Percentiles rank a stretch among this genome's conserved stretches.
Evolutionary conservation across 2,113 vertebrate genomes (phyloP).

Genomic region (Ophthalmolycus amberensis): DNA sequence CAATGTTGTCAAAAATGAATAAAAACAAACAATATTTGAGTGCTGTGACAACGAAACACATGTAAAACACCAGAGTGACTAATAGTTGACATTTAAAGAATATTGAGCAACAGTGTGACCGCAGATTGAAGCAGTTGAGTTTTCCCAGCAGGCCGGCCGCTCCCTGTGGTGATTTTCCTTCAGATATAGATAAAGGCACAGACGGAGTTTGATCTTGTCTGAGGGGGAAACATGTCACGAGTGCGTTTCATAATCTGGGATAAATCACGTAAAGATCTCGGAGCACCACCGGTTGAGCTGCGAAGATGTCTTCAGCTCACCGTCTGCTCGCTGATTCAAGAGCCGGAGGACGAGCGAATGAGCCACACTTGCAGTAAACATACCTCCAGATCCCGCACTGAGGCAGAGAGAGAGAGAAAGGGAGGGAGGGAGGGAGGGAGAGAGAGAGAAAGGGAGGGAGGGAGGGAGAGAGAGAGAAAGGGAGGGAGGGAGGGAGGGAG

Average conservation of each 20-base stretch:
- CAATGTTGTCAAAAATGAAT: neutral
- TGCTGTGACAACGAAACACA: neutral
- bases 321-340: conserved; percentile 21
- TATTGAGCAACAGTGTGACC: neutral
- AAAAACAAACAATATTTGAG: neutral
- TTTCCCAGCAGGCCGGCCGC: neutral
- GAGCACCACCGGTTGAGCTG: neutral
- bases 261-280: neutral
- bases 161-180: neutral
- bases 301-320: neutral
- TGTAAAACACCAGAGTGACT: neutral
- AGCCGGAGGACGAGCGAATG: conserved; percentile 3
- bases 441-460: too few species aligned
- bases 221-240: neutral
- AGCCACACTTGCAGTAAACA: conserved; percentile 50
- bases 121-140: neutral
- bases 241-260: neutral
- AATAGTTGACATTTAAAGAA: neutral
- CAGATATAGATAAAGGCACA: neutral
- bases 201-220: neutral
- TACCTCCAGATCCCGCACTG: neutral
- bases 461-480: too few species aligned
- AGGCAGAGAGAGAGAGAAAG: neutral
- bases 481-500: neutral
- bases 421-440: neutral